phyloP scores from a whole-genome alignment of 1,140 invertebrate species.

The Euborellia annulipes region DNA sequence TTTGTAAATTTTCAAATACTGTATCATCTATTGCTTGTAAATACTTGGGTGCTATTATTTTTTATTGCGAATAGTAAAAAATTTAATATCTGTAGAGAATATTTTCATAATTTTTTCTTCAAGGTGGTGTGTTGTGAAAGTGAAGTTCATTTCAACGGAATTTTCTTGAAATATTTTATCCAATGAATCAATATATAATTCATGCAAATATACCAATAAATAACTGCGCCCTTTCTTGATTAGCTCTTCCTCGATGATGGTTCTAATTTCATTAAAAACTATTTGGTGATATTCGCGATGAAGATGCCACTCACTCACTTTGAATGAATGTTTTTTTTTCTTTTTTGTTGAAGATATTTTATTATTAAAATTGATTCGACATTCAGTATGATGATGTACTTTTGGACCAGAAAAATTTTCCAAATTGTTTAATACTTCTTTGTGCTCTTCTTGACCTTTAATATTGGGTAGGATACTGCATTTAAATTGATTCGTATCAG shows the following conservation, averaged over 20 bases:
- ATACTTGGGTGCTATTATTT: slow-evolving; percentile 13
- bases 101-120: slow-evolving; percentile 14
- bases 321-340: slow-evolving; percentile 6
- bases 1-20: slow-evolving; percentile 14
- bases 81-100: slow-evolving; percentile 11
- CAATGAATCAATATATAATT: slow-evolving; percentile 11
- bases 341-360: slow-evolving; percentile 11
- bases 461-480: not conserved
- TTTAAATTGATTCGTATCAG: slow-evolving; percentile 1
- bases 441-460: slow-evolving; percentile 2
- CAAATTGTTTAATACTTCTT: slow-evolving; percentile 4
- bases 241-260: slow-evolving; percentile 15
- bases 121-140: slow-evolving; percentile 13
- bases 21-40: slow-evolving; percentile 9
- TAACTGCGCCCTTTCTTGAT: slow-evolving; percentile 15
- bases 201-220: slow-evolving; percentile 14
- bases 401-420: slow-evolving; percentile 4
- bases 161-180: slow-evolving; percentile 6
- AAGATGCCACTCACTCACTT: slow-evolving; percentile 14
- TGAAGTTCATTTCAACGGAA: not conserved
- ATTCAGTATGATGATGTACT: slow-evolving; percentile 10
- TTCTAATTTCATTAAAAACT: slow-evolving; percentile 16
- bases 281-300: slow-evolving; percentile 13
- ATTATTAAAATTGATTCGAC: slow-evolving; percentile 10
- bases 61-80: slow-evolving; percentile 13